phyloP scores from a whole-genome alignment of 2,797 vertebrate species.

The Chromis chromis region DNA sequence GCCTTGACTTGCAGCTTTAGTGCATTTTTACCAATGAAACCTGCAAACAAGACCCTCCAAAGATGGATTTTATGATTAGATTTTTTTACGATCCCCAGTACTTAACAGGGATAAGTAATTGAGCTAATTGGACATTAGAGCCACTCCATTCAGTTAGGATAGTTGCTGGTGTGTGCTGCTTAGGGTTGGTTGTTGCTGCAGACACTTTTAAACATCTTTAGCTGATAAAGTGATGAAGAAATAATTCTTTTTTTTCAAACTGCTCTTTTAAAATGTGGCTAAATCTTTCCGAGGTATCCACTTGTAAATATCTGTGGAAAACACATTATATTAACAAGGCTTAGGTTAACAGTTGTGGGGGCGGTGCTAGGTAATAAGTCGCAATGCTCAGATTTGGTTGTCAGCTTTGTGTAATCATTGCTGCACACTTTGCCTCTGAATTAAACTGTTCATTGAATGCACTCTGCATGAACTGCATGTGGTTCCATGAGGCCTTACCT shows the following conservation, averaged over 20 bases:
- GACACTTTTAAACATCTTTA: background rate
- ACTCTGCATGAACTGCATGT: constrained; percentile 18
- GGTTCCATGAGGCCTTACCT: constrained; percentile 5
- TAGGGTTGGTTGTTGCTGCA: background rate
- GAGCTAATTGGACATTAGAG: background rate
- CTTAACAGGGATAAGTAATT: background rate
- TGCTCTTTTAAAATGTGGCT: background rate
- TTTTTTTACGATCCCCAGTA: background rate
- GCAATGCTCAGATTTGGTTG: constrained; percentile 1
- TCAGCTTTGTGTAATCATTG: constrained; percentile 2
- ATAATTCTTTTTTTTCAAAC: background rate
- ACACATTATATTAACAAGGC: constrained; percentile 33
- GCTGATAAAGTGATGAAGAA: background rate
- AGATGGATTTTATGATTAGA: background rate
- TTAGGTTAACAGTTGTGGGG: constrained; percentile 24
- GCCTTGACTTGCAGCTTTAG: constrained; percentile 1
- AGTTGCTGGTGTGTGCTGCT: background rate
- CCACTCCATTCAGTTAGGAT: background rate
- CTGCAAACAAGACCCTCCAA: background rate
- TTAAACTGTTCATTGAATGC: background rate
- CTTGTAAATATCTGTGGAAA: constrained; percentile 32
- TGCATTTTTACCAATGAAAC: background rate
- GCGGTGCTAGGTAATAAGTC: constrained; percentile 14
- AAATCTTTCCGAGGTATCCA: constrained; percentile 13
- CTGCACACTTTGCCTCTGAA: background rate